Evolutionary conservation across 2,113 vertebrate genomes (phyloP).

Genomic region (Pterocles burchelli): DNA sequence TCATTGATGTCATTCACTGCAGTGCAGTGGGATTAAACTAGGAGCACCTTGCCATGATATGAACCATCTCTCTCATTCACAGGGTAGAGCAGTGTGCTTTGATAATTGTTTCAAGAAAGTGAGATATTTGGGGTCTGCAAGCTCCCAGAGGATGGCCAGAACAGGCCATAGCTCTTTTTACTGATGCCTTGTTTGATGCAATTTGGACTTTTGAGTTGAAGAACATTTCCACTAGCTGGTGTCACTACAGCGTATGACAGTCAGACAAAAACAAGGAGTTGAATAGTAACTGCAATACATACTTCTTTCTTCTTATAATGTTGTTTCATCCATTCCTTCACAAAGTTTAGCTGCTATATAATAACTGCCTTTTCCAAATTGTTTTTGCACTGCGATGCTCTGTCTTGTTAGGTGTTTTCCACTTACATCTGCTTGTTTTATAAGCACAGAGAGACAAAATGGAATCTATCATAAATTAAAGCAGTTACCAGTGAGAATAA

Average conservation of each 20-base stretch:
- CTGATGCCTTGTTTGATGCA: background rate
- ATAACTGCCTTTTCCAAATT: background rate
- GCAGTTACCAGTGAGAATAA: conserved; percentile 52
- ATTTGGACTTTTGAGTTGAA: background rate
- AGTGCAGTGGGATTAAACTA: background rate
- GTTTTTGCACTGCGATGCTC: background rate
- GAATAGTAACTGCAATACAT: background rate
- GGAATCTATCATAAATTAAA: conserved; percentile 55
- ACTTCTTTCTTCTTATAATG: background rate
- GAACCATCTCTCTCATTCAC: background rate
- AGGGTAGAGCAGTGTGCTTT: background rate
- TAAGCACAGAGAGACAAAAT: conserved; percentile 6
- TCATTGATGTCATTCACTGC: background rate
- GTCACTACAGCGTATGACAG: background rate
- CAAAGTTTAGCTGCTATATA: background rate
- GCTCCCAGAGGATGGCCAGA: background rate
- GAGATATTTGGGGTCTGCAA: background rate
- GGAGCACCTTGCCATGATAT: background rate
- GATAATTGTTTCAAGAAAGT: background rate
- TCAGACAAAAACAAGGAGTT: background rate
- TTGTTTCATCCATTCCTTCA: background rate
- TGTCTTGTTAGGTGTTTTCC: conserved; percentile 7
- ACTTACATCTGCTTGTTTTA: conserved; percentile 44
- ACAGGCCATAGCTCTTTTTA: background rate
- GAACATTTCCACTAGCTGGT: background rate